Percentiles rank a stretch among this genome's conserved stretches.
These are phyloP conservation scores for Meta bourneti DNA, from an alignment of 2,888 invertebrate genomes.

Conservation along the genomic window DNA sequence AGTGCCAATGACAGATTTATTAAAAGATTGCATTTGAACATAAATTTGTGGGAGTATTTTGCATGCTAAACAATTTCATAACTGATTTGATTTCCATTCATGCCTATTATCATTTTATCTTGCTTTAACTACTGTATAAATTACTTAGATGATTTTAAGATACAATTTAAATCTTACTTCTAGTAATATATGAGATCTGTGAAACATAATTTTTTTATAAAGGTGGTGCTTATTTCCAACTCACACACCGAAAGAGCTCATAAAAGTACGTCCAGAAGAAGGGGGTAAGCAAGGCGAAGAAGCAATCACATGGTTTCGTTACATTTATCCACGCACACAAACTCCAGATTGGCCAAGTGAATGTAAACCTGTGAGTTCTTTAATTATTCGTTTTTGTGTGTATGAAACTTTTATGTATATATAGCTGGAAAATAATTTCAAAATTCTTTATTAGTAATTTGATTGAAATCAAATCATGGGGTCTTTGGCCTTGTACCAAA, in stretches of 20 bases:
- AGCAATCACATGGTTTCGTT: constrained; percentile 98
- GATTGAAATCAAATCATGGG: no score
- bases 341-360: constrained; percentile 93
- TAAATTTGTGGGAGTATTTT: neutral
- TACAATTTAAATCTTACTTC: no score
- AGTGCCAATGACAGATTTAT: no score
- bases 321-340: constrained; percentile 96
- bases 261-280: constrained; percentile 94
- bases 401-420: neutral
- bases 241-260: constrained; percentile 94
- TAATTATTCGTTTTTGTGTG: neutral
- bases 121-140: no score
- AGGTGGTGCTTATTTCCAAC: constrained; percentile 99
- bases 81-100: constrained; percentile 2
- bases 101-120: no score
- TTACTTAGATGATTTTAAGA: no score
- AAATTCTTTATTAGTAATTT: neutral
- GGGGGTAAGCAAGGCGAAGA: constrained; percentile 99
- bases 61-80: neutral
- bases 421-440: neutral
- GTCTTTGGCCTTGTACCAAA: no score
- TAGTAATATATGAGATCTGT: no score
- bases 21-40: neutral
- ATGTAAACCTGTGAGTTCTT: constrained; percentile 87
- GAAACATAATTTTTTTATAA: no score